These are phyloP conservation scores for Cryptoblepharus egeriae DNA, from an alignment of 2,797 vertebrate genomes.

Conservation along the genomic window DNA sequence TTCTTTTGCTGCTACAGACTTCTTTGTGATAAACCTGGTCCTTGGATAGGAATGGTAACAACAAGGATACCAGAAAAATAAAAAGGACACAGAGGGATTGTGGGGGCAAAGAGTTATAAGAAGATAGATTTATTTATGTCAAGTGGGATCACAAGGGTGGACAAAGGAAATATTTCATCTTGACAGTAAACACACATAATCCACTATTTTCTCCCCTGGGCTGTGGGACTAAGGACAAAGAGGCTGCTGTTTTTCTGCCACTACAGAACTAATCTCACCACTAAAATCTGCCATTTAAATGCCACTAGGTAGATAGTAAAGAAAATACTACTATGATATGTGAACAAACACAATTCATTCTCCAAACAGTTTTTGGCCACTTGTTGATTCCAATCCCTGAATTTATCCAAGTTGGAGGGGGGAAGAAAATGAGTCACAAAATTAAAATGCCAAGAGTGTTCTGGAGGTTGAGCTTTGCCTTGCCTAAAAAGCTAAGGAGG, in stretches of 20 bases:
- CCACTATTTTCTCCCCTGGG: constrained; percentile 23
- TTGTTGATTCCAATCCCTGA: constrained; percentile 9
- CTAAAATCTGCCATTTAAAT: constrained; percentile 24
- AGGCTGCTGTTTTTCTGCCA: constrained; percentile 4
- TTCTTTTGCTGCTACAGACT: constrained; percentile 1
- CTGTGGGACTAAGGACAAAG: constrained; percentile 39
- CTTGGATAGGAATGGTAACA: constrained; percentile 31
- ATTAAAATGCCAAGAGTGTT: accelerated
- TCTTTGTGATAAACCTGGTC: constrained; percentile 23
- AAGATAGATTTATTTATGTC: constrained; percentile 17
- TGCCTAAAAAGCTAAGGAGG: background rate
- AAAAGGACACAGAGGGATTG: constrained; percentile 5
- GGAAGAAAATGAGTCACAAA: background rate
- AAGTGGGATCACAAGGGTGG: constrained; percentile 2
- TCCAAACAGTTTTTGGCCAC: constrained; percentile 19
- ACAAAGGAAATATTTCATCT: constrained; percentile 19
- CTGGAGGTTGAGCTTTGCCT: too few species aligned
- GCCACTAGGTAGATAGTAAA: constrained; percentile 23
- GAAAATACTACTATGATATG: background rate
- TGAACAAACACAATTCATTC: background rate
- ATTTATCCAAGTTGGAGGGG: background rate
- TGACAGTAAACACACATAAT: constrained; percentile 25
- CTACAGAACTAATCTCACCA: constrained; percentile 2
- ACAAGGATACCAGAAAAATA: constrained; percentile 8
- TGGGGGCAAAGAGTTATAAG: constrained; percentile 30